These are phyloP conservation scores for Ligdia adustata DNA, from an alignment of 2,888 invertebrate species.

Conservation along the genomic window DNA sequence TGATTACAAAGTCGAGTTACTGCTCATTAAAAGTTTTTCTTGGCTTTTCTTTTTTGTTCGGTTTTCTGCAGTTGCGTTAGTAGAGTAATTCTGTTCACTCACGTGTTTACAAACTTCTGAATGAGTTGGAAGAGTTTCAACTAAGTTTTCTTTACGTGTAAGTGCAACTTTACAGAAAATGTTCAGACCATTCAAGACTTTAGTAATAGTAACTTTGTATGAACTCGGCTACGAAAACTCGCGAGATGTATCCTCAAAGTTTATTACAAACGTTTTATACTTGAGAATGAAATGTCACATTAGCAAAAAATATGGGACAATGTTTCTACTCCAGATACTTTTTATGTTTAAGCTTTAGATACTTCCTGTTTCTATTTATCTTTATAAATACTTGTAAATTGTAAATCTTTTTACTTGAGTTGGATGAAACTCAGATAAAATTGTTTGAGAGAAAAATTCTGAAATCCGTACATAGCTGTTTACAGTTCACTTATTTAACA, in stretches of 20 bases:
- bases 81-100: slow-evolving; percentile 4
- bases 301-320: no score
- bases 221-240: background rate
- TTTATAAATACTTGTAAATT: no score
- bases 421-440: no score
- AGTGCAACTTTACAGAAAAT: slow-evolving; percentile 5
- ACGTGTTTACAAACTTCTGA: background rate
- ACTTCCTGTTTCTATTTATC: no score
- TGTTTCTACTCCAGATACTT: no score
- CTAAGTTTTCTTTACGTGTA: slow-evolving; percentile 1
- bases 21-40: slow-evolving; percentile 21
- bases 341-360: no score
- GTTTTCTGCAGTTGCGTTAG: slow-evolving; percentile 19
- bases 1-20: slow-evolving; percentile 23
- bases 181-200: background rate
- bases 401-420: no score
- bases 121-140: background rate
- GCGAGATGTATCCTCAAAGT: background rate
- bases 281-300: no score
- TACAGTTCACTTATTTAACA: no score
- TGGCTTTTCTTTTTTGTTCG: slow-evolving; percentile 20
- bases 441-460: no score
- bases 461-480: no score
- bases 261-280: no score
- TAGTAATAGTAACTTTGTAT: background rate